Percentiles rank a stretch among this genome's conserved stretches.
These are phyloP conservation scores for Polymixis lichenea DNA, from an alignment of 2,888 invertebrate species.

Conservation along the genomic window DNA sequence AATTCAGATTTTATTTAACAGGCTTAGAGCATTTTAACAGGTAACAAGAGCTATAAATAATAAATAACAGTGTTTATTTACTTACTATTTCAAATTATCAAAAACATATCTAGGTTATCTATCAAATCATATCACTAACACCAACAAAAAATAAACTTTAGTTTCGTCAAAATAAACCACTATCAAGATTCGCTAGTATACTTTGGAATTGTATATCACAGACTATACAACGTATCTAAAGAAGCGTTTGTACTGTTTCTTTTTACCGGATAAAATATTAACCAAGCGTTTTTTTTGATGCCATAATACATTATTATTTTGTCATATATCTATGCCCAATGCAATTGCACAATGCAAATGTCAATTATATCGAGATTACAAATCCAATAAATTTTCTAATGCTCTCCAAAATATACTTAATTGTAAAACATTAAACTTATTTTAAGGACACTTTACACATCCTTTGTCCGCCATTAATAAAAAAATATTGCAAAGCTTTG, in stretches of 20 bases:
- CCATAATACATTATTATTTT: not conserved
- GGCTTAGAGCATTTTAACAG: slow-evolving; percentile 55
- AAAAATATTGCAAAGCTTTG: slow-evolving; percentile 39
- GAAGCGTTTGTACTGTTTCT: not conserved
- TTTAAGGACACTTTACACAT: slow-evolving; percentile 65
- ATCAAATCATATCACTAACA: slow-evolving; percentile 19
- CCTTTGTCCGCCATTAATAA: slow-evolving; percentile 24
- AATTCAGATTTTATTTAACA: slow-evolving; percentile 57
- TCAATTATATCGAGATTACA: slow-evolving; percentile 6
- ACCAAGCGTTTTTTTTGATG: not conserved
- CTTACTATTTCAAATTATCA: slow-evolving; percentile 30
- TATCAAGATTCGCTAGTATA: slow-evolving; percentile 20
- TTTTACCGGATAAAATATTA: not conserved
- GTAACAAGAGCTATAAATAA: slow-evolving; percentile 47
- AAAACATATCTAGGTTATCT: slow-evolving; percentile 8
- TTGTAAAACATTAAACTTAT: slow-evolving; percentile 48
- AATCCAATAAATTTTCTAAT: slow-evolving; percentile 32
- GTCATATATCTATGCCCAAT: not conserved
- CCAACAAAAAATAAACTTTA: slow-evolving; percentile 11
- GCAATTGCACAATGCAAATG: not conserved
- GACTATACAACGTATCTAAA: slow-evolving; percentile 48
- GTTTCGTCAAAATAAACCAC: slow-evolving; percentile 25
- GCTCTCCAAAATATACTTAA: slow-evolving; percentile 30
- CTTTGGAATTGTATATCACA: slow-evolving; percentile 64
- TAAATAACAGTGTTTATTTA: slow-evolving; percentile 41